Percentiles rank a stretch among this genome's conserved stretches.
These are phyloP conservation scores for Cheilosia impressa DNA, from an alignment of 2,888 invertebrate genomes.

Conservation along the genomic window DNA sequence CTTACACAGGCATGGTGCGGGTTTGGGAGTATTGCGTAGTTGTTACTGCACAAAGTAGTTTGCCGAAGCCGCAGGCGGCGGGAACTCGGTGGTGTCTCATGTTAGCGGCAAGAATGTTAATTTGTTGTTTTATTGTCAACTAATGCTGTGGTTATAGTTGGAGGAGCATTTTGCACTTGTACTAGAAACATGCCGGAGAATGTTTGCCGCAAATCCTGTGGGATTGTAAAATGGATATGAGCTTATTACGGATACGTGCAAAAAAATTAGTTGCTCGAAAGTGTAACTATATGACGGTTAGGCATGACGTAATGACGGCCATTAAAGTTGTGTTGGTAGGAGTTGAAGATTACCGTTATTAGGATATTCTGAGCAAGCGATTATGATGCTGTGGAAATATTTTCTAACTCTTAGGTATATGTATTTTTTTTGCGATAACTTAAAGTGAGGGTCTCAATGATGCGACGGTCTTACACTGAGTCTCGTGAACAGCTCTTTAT, in stretches of 20 bases:
- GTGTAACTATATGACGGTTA: conserved; percentile 43
- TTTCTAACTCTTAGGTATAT: too few relatives aligned
- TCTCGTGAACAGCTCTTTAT: too few relatives aligned
- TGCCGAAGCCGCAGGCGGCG: conserved; percentile 39
- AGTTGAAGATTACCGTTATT: background rate
- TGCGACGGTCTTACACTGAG: too few relatives aligned
- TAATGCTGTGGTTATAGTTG: conserved; percentile 69
- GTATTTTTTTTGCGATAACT: too few relatives aligned
- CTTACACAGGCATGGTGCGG: conserved; percentile 34
- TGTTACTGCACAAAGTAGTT: conserved; percentile 18
- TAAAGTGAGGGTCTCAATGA: too few relatives aligned
- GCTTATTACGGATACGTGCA: conserved; percentile 33
- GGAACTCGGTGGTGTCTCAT: conserved; percentile 58
- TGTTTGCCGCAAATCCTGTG: conserved; percentile 31
- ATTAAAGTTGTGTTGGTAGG: conserved; percentile 35
- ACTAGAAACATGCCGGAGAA: conserved; percentile 39
- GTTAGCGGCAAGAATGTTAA: conserved; percentile 68
- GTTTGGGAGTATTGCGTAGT: conserved; percentile 8
- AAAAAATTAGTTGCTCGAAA: conserved; percentile 30
- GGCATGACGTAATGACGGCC: conserved; percentile 37
- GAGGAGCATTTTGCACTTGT: conserved; percentile 46
- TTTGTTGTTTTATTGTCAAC: conserved; percentile 74
- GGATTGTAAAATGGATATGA: conserved; percentile 37
- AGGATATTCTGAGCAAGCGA: too few relatives aligned
- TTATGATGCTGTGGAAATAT: too few relatives aligned